Evolutionary conservation across 1,140 invertebrate genomes (phyloP).

Genomic region (Pomacea maculata): DNA sequence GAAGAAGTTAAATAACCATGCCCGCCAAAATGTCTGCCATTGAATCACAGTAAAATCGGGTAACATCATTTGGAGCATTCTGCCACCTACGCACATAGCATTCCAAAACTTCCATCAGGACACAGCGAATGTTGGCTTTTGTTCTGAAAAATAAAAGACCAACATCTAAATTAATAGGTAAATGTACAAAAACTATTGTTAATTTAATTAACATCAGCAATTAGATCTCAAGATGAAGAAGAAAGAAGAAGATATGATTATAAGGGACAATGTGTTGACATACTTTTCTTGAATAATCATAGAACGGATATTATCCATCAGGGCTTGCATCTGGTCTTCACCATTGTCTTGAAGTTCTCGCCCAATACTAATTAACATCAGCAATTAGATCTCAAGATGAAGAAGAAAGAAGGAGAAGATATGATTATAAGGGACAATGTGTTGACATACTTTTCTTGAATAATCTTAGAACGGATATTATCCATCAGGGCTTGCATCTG

Average conservation of each 20-base stretch:
- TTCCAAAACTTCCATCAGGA: slow-evolving; percentile 46
- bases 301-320: slow-evolving; percentile 34
- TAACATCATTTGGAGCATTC: slow-evolving; percentile 46
- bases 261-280: background rate
- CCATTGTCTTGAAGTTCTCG: slow-evolving; percentile 35
- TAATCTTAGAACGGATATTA: slow-evolving; percentile 33
- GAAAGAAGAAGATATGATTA: too few species aligned
- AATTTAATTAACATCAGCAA: background rate
- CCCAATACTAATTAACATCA: slow-evolving; percentile 13
- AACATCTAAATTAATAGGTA: background rate
- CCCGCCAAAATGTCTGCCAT: slow-evolving; percentile 46
- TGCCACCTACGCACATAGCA: slow-evolving; percentile 43
- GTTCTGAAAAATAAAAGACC: slow-evolving; percentile 34
- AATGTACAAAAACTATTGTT: too few species aligned
- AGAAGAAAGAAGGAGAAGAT: too few species aligned
- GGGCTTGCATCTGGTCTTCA: slow-evolving; percentile 28
- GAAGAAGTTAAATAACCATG: background rate
- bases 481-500: slow-evolving; percentile 36
- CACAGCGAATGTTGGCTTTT: slow-evolving; percentile 36
- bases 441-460: slow-evolving; percentile 32
- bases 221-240: too few species aligned
- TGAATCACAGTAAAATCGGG: slow-evolving; percentile 49
- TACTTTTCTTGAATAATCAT: slow-evolving; percentile 38
- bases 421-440: background rate
- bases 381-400: too few species aligned